Evolutionary conservation across 2,113 vertebrate species (phyloP).

Genomic region (pig (Sus scrofa)): DNA sequence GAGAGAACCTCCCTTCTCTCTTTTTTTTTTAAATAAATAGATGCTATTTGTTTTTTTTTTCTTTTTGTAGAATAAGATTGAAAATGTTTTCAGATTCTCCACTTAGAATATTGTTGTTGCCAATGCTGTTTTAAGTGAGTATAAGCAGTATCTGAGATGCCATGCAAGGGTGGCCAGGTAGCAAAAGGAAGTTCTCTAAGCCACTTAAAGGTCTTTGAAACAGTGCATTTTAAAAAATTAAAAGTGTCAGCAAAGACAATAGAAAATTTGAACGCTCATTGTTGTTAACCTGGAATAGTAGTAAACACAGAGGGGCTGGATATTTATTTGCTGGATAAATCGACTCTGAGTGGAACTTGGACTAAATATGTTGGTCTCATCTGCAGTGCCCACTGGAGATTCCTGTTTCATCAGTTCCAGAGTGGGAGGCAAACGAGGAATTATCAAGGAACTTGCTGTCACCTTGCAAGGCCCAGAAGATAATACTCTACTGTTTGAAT

Average conservation of each 20-base stretch:
- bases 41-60: not conserved
- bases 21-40: not conserved
- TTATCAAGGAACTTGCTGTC: conserved; percentile 76
- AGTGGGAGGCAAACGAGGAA: conserved; percentile 87
- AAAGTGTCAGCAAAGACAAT: not conserved
- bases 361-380: not conserved
- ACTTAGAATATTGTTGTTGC: not conserved
- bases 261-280: not conserved
- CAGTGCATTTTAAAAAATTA: not conserved
- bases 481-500: conserved; percentile 92
- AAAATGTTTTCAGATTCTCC: not conserved
- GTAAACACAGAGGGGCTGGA: not conserved
- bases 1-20: no score
- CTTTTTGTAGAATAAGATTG: not conserved
- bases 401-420: conserved; percentile 90
- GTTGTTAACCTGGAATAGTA: not conserved
- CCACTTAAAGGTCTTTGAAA: not conserved
- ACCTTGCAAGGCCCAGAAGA: conserved; percentile 83
- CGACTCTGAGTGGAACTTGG: not conserved
- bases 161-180: not conserved
- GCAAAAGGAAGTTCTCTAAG: not conserved
- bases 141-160: not conserved
- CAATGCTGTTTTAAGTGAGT: not conserved
- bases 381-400: conserved; percentile 82
- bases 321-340: not conserved